These are phyloP conservation scores for Trichonephila inaurata DNA, from an alignment of 1,140 invertebrate species.

Conservation along the genomic window DNA sequence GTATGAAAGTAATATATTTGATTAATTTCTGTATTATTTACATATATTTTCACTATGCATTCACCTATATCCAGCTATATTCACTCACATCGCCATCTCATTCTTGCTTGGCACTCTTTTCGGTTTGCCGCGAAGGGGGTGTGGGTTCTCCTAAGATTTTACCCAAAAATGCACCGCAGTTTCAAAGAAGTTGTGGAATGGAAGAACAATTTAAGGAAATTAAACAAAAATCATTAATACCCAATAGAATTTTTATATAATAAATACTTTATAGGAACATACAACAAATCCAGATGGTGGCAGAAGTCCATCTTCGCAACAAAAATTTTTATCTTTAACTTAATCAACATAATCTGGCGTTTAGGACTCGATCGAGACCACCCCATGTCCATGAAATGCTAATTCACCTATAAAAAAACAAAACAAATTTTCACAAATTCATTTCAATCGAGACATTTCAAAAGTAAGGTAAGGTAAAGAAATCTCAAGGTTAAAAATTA, in stretches of 20 bases:
- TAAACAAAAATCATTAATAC: background rate
- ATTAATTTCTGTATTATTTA: no score
- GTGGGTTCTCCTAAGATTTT: no score
- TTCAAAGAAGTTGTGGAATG: background rate
- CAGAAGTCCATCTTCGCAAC: conserved; percentile 81
- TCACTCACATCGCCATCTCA: no score
- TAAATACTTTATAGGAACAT: conserved; percentile 54
- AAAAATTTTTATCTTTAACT: conserved; percentile 80
- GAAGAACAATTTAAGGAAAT: background rate
- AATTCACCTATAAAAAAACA: conserved; percentile 80
- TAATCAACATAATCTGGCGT: conserved; percentile 79
- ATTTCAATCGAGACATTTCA: no score
- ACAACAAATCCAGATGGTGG: conserved; percentile 81
- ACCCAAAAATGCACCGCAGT: background rate
- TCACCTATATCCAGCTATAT: no score
- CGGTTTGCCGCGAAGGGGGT: no score
- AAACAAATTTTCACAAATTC: background rate
- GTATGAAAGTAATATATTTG: no score
- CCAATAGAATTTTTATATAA: background rate
- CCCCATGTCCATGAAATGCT: conserved; percentile 83
- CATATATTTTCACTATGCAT: no score
- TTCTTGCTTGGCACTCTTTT: no score
- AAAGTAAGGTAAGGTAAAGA: no score
- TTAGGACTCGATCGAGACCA: conserved; percentile 81
- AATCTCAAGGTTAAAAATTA: background rate